Evolutionary conservation across 2,888 invertebrate genomes (phyloP).

Genomic region (Rotaria sp.): DNA sequence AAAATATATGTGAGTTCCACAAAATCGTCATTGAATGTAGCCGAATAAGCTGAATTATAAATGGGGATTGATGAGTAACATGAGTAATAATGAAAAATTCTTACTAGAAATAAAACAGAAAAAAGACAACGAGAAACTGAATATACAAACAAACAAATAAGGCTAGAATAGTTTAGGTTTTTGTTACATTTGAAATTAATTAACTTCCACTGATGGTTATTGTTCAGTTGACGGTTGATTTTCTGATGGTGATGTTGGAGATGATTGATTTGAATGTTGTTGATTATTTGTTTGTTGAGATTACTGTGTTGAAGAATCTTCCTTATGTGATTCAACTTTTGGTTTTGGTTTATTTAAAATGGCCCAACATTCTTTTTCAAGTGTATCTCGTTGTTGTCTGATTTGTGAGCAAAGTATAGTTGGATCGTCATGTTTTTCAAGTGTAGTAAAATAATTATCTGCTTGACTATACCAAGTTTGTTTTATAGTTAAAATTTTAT

Average conservation of each 20-base stretch:
- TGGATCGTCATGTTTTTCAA: constrained; percentile 35
- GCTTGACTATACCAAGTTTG: constrained; percentile 38
- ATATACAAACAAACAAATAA: not conserved
- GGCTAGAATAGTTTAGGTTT: not conserved
- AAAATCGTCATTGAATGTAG: not conserved
- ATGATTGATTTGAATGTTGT: not conserved
- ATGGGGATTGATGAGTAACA: not conserved
- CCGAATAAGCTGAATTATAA: not conserved
- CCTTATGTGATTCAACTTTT: constrained; percentile 38
- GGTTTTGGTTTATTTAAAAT: constrained; percentile 41
- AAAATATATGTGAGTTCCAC: no score
- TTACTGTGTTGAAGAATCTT: not conserved
- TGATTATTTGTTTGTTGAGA: not conserved
- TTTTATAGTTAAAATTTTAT: constrained; percentile 50
- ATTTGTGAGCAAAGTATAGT: constrained; percentile 32
- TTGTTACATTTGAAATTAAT: not conserved
- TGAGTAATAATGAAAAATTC: not conserved
- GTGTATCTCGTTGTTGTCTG: constrained; percentile 33
- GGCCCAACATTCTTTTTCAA: constrained; percentile 34
- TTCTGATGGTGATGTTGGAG: not conserved
- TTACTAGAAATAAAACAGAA: not conserved
- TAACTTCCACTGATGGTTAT: not conserved
- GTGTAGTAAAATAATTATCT: not conserved
- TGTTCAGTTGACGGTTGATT: not conserved
- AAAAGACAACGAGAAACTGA: not conserved